phyloP scores from a whole-genome alignment of 64 coral and sea anemone species.

The Astreopora myriophthalma region DNA sequence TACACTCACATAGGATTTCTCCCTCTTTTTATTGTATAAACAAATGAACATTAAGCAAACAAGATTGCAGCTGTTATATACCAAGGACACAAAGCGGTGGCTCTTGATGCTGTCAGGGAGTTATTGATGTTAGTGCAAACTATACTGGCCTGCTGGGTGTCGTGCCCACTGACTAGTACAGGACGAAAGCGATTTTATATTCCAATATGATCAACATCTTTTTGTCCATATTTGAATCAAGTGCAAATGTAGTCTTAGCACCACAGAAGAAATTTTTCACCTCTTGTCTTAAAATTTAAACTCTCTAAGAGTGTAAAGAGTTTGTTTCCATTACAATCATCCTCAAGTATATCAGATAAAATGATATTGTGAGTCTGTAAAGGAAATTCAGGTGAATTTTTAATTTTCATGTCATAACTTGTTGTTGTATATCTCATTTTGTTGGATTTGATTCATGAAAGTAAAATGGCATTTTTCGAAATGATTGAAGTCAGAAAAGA shows the following conservation, averaged over 20 bases:
- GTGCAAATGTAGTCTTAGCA: background rate
- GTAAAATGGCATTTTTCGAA: too few relatives aligned
- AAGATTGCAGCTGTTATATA: background rate
- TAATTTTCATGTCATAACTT: background rate
- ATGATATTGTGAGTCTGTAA: background rate
- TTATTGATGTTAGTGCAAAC: background rate
- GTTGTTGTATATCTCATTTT: background rate
- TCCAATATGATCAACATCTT: background rate
- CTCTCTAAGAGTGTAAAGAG: too few relatives aligned
- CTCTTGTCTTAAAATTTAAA: too few relatives aligned
- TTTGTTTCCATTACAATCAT: background rate
- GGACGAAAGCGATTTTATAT: background rate
- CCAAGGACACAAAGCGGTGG: background rate
- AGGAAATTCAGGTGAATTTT: background rate
- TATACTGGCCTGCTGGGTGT: background rate
- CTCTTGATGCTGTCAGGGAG: background rate
- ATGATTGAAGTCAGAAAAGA: too few relatives aligned
- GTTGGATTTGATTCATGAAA: background rate
- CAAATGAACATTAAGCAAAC: conserved; percentile 21
- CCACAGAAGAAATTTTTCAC: background rate
- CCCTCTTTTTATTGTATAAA: background rate
- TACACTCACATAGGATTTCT: background rate
- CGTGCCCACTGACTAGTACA: background rate
- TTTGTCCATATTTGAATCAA: background rate
- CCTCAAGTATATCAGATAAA: background rate